phyloP scores from a whole-genome alignment of 2,113 vertebrate genomes.

The Lepus europaeus region DNA sequence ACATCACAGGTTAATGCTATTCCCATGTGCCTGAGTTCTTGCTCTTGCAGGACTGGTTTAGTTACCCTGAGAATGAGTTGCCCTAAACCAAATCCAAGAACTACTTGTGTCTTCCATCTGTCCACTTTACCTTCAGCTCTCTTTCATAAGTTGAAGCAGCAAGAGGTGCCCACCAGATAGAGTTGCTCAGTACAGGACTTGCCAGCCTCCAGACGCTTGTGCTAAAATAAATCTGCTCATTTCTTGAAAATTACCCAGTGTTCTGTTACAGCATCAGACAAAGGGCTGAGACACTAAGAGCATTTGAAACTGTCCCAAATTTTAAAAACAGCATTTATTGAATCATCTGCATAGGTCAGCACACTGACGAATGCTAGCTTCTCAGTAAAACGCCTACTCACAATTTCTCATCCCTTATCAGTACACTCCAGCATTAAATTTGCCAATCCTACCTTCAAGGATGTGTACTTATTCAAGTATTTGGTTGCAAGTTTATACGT shows the following conservation, averaged over 20 bases:
- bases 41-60: not conserved
- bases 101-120: too few species aligned
- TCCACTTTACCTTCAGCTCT: not conserved
- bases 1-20: not conserved
- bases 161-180: not conserved
- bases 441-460: not conserved
- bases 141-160: not conserved
- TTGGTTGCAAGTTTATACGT: not conserved
- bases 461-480: not conserved
- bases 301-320: not conserved
- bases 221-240: not conserved
- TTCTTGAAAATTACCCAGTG: not conserved
- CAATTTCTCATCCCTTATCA: not conserved
- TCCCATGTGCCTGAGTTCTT: not conserved
- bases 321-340: not conserved
- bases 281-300: not conserved
- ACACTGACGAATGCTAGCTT: not conserved
- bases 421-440: not conserved
- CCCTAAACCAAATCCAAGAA: too few species aligned
- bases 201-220: not conserved
- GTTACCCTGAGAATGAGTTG: too few species aligned
- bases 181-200: not conserved
- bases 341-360: not conserved
- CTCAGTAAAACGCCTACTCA: not conserved
- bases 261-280: not conserved